Evolutionary conservation across 2,797 vertebrate species (phyloP).

Genomic region (Zalophus californianus): DNA sequence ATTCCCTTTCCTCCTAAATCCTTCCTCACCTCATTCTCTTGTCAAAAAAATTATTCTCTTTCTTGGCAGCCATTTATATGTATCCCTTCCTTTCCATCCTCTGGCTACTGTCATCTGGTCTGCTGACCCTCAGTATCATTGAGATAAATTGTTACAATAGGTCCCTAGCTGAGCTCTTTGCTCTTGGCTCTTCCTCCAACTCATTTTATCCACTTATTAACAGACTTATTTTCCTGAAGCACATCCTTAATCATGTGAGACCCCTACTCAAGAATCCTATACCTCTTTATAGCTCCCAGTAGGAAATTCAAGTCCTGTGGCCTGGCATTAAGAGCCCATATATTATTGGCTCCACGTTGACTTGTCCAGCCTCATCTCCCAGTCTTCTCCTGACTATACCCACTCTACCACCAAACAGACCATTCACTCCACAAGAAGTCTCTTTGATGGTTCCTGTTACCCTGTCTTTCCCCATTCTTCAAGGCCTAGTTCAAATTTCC

Average conservation of each 20-base stretch:
- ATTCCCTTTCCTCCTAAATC: not conserved
- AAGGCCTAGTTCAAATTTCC: not conserved
- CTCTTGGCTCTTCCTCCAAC: not conserved
- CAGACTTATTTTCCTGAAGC: not conserved
- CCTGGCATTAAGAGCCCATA: not conserved
- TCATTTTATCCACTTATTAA: not conserved
- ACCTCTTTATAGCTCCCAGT: not conserved
- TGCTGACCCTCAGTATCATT: not conserved
- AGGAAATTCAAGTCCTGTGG: not conserved
- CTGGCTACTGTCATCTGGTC: not conserved
- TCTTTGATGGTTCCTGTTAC: no score
- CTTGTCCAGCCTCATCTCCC: not conserved
- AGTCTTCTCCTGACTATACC: not conserved
- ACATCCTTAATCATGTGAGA: not conserved
- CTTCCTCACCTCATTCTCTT: no score
- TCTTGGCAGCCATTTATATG: not conserved
- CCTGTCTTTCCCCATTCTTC: not conserved
- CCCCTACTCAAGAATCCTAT: not conserved
- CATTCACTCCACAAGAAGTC: not conserved
- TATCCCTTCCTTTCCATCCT: not conserved
- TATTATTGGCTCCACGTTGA: not conserved
- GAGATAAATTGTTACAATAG: not conserved
- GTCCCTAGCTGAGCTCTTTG: not conserved
- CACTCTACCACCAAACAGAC: not conserved
- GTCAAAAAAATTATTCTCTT: not conserved